Base-by-base conservation (phyloP, 2,888 invertebrate species). In the Argynnis bischoffii region DNA sequence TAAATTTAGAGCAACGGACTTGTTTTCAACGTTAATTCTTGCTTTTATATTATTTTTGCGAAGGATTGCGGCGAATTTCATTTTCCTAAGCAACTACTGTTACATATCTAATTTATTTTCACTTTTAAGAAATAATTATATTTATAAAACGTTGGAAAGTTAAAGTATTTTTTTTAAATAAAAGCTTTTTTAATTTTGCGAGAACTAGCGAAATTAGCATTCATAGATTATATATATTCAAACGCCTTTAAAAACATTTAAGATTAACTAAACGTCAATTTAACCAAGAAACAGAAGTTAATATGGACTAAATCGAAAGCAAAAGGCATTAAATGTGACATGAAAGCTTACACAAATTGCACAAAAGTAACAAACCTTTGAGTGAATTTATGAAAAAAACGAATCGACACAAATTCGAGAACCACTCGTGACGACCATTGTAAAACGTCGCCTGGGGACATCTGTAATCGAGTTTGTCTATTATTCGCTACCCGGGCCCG, bases 401-500 rank as follows among this genome's bases (percentile, higher is more conserved):
- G 67, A 57, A 63, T 56, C 50, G 59, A 56, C 55, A 63, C 59
- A 55, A 71, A 56, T 66, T 82, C 80, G 81, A 82, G 77, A 76
- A 74, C 75, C 74, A 74, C 69, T 77, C 80, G 83, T 83, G 79
- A 63, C 69, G 75, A 82, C 84, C 82, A 85, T 83, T 82, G 82
- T 79, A 77, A 81, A 82, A 80, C 78, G 82, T 80, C 85, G 83
- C 81, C 83, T 72, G 79, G 86, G 87, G 88, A 88, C 85, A 87
- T 85, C 83, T 85, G 84, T 88, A 89, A 89, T 88, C 86, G 86
- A 83, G 84, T 89, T 87, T 84, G 86, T 84, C 86, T 87, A 86
- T 41, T 41, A 41, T 81, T 75, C 76, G 79, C 82, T 78, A 83
- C 84, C 82, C 84, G 77, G 26, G 78, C 73, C 76, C 81, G 48